phyloP scores from a whole-genome alignment of 64 coral and sea anemone species.

The Stichodactyla helianthus region DNA sequence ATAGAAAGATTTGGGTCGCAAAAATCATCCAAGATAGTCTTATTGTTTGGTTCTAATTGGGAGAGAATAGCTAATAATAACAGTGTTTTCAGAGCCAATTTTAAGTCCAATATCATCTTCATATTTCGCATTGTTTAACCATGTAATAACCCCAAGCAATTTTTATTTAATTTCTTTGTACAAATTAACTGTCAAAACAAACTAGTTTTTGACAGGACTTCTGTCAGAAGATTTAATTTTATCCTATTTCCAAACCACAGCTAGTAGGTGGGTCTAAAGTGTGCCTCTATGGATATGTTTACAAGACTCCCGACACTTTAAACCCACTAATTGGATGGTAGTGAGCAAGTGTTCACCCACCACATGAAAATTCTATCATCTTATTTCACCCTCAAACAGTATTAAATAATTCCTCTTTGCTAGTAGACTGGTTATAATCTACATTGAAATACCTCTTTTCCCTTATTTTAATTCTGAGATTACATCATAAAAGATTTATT shows the following conservation, averaged over 20 bases:
- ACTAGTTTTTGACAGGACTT: background rate
- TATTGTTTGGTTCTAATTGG: background rate
- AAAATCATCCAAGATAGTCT: background rate
- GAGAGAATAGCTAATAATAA: background rate
- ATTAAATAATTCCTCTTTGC: background rate
- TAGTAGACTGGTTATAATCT: background rate
- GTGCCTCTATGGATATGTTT: background rate
- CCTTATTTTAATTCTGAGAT: background rate
- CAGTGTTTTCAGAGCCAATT: background rate
- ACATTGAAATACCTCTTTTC: background rate
- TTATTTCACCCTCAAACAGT: background rate
- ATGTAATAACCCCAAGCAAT: too few species aligned
- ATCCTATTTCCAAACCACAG: background rate
- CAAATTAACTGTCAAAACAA: background rate
- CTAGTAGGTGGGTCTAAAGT: background rate
- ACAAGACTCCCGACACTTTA: background rate
- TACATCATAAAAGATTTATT: constrained; percentile 6
- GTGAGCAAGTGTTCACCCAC: background rate
- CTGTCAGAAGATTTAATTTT: background rate
- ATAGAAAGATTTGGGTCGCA: background rate
- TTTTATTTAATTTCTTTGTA: background rate
- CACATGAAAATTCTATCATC: background rate
- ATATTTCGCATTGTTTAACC: too few species aligned
- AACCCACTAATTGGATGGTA: background rate
- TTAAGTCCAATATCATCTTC: background rate